Evolutionary conservation across 1,140 invertebrate genomes (phyloP).

Genomic region (Leptinotarsa texana): DNA sequence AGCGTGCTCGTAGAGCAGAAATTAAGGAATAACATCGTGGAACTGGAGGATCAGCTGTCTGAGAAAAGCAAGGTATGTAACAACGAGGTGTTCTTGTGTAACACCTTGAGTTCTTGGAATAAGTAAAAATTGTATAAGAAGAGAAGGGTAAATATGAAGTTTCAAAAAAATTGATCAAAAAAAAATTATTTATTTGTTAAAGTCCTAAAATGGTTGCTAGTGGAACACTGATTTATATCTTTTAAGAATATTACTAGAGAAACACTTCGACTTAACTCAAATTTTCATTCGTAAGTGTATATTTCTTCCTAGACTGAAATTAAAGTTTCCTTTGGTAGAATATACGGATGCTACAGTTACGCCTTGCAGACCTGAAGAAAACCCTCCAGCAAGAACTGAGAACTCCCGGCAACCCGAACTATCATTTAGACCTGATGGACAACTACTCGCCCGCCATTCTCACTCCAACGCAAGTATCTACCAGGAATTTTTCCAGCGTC

Average conservation of each 20-base stretch:
- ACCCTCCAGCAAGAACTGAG: conserved; percentile 85
- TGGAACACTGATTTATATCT: too few species aligned
- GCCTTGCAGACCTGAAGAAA: conserved; percentile 86
- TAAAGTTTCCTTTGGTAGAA: conserved; percentile 60
- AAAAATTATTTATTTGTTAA: too few species aligned
- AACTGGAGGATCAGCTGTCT: conserved; percentile 73
- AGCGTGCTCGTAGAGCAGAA: conserved; percentile 61
- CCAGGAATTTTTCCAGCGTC: conserved; percentile 59
- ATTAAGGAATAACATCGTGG: conserved; percentile 65
- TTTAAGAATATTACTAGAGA: too few species aligned
- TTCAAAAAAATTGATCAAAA: too few species aligned
- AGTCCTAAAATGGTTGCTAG: too few species aligned
- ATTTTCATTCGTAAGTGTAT: too few species aligned
- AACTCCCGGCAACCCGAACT: conserved; percentile 50
- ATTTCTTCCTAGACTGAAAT: too few species aligned
- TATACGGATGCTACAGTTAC: conserved; percentile 85
- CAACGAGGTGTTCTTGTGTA: conserved; percentile 10
- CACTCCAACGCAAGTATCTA: conserved; percentile 58
- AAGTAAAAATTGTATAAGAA: too few species aligned
- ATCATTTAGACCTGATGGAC: conserved; percentile 40
- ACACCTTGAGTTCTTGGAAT: not conserved
- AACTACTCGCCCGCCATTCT: conserved; percentile 55
- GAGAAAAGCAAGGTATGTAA: conserved; percentile 75
- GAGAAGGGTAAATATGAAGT: too few species aligned
- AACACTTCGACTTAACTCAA: too few species aligned